Evolutionary conservation across 2,888 invertebrate genomes (phyloP), one percentile per base, ranked within the genome.

Genomic region (Torymus texanus): DNA sequence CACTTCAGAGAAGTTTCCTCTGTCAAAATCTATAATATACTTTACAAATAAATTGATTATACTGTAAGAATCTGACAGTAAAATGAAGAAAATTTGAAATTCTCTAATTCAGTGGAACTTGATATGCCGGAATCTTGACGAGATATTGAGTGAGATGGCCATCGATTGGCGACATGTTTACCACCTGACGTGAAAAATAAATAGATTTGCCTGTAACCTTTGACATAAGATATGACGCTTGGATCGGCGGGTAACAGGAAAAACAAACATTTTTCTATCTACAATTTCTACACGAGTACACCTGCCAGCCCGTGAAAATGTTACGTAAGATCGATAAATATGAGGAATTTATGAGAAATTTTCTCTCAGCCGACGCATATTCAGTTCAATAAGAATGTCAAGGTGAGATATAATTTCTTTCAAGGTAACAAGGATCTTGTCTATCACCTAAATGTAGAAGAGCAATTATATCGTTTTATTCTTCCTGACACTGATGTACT

Each of bases 331-430:
- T 29, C 29, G 21, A 56, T 41, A 41, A 41, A 41, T 41, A 41
- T 41, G 41, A 41, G 41, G 41, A 41, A 41, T 41, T 41, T 41
- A 41, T 41, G 41, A 8, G 41, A 8, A 41, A 41, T 41, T 4
- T 41, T 41, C 8, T 41, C 5, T 41, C 8, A 8, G 41, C 41
- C 41, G 41, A 8, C 41, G 41, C 10, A 41, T 41, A 41, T 41
- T 41, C 8, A 41, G 41, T 41, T 41, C 41, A 41, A 18, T 71
- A 72, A 72, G 21, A 72, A 62, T 51, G 61, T 62, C 71, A 72
- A 72, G 71, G 61, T 72, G 18, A 53, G 11, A 14, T 62, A 24
- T 51, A 13, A 61, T 61, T 71, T 56, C 29, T 24, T 24, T 51
- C 58, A 61, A 71, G 70, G 59, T 13, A 16, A 51, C 18, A 59